A percentile compares a stretch with the other conserved stretches of the same genome.
Evolutionary conservation across 2,888 invertebrate genomes (phyloP).

Genomic region (Nomada hirtipes): DNA sequence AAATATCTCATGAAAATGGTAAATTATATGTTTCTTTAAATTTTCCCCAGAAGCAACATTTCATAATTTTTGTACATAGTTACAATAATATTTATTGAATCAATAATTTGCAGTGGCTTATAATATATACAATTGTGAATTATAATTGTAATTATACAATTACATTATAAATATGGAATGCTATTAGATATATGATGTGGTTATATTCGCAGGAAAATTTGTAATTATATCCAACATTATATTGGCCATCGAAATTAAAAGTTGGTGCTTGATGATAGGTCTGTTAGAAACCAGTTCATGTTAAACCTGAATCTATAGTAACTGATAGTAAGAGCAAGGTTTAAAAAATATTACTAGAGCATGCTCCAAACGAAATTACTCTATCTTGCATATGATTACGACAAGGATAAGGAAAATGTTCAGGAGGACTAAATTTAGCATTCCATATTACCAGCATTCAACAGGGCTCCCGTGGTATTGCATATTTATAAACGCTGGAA

Average conservation of each 20-base stretch:
- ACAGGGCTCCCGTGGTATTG: not conserved
- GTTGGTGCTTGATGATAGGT: conserved; percentile 14
- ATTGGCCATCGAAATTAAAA: conserved; percentile 16
- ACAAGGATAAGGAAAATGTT: not conserved
- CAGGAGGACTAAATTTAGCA: not conserved
- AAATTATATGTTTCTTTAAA: too few species aligned
- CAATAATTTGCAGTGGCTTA: too few species aligned
- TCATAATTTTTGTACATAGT: not conserved
- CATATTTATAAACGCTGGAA: not conserved
- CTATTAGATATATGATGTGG: not conserved
- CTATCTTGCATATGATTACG: conserved; percentile 3
- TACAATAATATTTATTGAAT: not conserved
- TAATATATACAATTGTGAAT: too few species aligned
- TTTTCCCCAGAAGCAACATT: too few species aligned
- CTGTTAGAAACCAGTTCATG: conserved; percentile 32
- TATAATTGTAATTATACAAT: too few species aligned
- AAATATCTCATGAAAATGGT: too few species aligned
- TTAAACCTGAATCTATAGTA: not conserved
- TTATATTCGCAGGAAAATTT: not conserved
- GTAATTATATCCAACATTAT: conserved; percentile 5
- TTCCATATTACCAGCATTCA: not conserved
- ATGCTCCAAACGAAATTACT: not conserved
- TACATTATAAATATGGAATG: too few species aligned
- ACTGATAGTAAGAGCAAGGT: not conserved
- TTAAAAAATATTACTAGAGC: not conserved